Evolutionary conservation across 2,888 invertebrate genomes (phyloP).

Genomic region (Kuschelorhynchus macadamiae): DNA sequence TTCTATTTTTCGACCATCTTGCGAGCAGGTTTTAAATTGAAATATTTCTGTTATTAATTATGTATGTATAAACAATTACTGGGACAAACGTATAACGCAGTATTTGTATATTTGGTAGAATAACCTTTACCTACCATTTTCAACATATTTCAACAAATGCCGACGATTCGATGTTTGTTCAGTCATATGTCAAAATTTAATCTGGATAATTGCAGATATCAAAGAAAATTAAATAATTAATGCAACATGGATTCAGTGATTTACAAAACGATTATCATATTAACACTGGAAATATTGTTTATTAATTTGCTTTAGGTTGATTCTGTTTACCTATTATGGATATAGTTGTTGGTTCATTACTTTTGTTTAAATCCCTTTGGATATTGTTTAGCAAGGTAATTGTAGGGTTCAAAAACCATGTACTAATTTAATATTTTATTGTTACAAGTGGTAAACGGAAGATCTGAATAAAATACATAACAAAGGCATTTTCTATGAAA

Average conservation of each 20-base stretch:
- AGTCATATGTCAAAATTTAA: constrained; percentile 49
- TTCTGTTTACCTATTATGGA: constrained; percentile 18
- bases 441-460: too few species aligned
- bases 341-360: background rate
- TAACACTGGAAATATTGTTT: constrained; percentile 25
- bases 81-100: too few species aligned
- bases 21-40: too few species aligned
- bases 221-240: constrained; percentile 54
- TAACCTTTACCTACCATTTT: background rate
- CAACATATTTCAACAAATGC: constrained; percentile 17
- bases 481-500: too few species aligned
- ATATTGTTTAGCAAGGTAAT: background rate
- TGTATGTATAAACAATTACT: too few species aligned
- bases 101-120: background rate
- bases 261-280: constrained; percentile 38
- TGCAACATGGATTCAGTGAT: constrained; percentile 49
- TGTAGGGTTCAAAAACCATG: too few species aligned
- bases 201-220: constrained; percentile 32
- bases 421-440: too few species aligned
- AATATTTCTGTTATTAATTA: too few species aligned
- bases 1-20: too few species aligned
- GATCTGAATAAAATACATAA: too few species aligned
- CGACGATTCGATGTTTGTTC: constrained; percentile 29
- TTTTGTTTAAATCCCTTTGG: background rate
- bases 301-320: constrained; percentile 35